Conservation (phyloP, 2,113 vertebrate species). For the Leucopsar rothschildi region DNA sequence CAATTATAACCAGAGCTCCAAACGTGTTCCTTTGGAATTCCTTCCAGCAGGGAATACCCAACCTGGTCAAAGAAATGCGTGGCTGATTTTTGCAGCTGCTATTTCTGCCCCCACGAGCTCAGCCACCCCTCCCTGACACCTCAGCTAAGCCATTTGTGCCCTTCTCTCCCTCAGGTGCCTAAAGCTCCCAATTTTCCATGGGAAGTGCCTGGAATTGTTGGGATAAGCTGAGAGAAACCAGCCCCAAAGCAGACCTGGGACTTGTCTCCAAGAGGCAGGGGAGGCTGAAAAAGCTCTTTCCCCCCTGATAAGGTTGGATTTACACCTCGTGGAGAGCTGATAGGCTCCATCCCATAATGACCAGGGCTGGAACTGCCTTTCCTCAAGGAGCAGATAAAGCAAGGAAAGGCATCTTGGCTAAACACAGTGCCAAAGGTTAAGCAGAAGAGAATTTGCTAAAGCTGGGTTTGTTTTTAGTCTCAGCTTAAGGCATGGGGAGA, state of each 20-base stretch:
- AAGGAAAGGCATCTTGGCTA: neutral
- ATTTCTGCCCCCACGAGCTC: neutral
- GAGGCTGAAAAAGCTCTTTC: conserved; percentile 54
- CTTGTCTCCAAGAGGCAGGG: neutral
- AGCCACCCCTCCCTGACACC: neutral
- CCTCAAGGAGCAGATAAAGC: conserved; percentile 32
- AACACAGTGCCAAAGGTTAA: conserved; percentile 36
- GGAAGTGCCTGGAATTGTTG: neutral
- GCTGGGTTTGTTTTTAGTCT: neutral
- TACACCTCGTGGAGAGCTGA: conserved; percentile 49
- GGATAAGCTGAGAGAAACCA: conserved; percentile 35
- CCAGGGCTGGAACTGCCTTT: neutral
- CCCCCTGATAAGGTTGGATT: conserved; percentile 56
- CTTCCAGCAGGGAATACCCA: neutral
- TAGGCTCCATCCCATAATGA: neutral
- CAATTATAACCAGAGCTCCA: neutral
- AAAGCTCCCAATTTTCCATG: neutral
- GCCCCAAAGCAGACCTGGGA: neutral
- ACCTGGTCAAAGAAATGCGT: neutral
- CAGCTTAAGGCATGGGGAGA: neutral
- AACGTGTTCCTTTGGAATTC: neutral
- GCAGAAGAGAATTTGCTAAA: neutral
- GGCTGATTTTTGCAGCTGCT: neutral
- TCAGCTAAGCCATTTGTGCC: neutral
- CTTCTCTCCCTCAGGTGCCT: neutral